A percentile compares a stretch with the other conserved stretches of the same genome.
Evolutionary conservation across 2,113 vertebrate genomes (phyloP).

Genomic region (Grammomys dolichurus): DNA sequence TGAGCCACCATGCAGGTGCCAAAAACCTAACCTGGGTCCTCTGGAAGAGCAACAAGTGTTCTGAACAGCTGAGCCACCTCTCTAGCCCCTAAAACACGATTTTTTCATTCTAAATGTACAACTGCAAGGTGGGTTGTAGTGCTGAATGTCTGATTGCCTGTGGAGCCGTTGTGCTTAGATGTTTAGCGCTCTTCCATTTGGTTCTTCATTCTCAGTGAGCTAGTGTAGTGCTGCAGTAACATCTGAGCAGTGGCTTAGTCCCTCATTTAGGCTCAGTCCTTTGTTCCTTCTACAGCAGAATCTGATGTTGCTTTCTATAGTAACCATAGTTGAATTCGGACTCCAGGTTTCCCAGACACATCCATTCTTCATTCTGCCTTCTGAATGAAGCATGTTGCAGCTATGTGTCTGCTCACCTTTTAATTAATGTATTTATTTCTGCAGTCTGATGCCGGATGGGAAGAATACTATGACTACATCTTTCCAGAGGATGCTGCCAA

Average conservation of each 20-base stretch:
- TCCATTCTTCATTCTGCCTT: neutral
- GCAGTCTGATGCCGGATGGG: slow-evolving; percentile 98
- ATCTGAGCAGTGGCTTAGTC: neutral
- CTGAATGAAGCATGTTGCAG: slow-evolving; percentile 4
- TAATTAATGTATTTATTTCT: neutral
- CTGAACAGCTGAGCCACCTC: neutral
- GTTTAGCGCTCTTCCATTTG: neutral
- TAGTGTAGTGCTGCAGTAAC: neutral
- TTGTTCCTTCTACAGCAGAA: slow-evolving; percentile 7
- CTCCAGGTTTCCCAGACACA: neutral
- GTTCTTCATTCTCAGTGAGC: neutral
- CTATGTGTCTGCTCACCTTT: neutral
- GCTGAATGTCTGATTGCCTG: neutral
- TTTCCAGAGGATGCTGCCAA: slow-evolving; percentile 99
- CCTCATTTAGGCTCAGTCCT: neutral
- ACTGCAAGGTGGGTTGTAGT: neutral
- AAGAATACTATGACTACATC: slow-evolving; percentile 99
- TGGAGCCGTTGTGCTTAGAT: neutral
- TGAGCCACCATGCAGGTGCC: neutral
- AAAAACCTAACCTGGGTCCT: neutral
- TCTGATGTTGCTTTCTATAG: slow-evolving; percentile 4
- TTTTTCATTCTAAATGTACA: neutral
- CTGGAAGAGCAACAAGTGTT: neutral
- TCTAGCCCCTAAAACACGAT: neutral
- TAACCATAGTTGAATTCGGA: neutral